Percentiles rank a stretch among this genome's conserved stretches.
Conservation (phyloP, 2,113 vertebrate genomes). For the Heterochromis multidens region DNA sequence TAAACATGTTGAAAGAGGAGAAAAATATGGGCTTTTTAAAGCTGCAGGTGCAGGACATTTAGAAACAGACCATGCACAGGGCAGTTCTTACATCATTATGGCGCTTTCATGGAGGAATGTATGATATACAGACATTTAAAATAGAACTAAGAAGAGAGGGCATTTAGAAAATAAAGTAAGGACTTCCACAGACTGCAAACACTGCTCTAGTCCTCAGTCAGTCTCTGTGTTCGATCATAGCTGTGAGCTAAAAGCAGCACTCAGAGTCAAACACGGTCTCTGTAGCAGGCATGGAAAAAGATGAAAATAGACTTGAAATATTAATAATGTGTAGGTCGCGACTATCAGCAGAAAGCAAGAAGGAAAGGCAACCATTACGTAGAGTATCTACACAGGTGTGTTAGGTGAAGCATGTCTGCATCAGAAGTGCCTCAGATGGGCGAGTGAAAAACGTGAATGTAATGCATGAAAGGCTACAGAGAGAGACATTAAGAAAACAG, state of each 20-base stretch:
- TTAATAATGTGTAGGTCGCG: not conserved
- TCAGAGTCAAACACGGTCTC: not conserved
- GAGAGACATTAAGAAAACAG: not conserved
- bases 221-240: not conserved
- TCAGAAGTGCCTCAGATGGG: not conserved
- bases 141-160: not conserved
- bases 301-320: not conserved
- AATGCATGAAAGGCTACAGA: not conserved
- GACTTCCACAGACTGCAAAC: not conserved
- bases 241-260: not conserved
- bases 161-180: not conserved
- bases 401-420: not conserved
- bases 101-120: not conserved
- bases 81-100: not conserved
- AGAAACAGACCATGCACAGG: not conserved
- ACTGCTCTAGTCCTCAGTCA: not conserved
- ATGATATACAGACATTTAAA: not conserved
- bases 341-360: not conserved
- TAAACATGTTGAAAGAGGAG: not conserved
- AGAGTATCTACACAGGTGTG: not conserved
- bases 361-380: not conserved
- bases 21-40: not conserved
- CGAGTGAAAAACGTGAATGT: not conserved
- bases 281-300: not conserved
- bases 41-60: not conserved